Conservation (phyloP, 1,140 invertebrate genomes). For the Solenopsis fugax region DNA sequence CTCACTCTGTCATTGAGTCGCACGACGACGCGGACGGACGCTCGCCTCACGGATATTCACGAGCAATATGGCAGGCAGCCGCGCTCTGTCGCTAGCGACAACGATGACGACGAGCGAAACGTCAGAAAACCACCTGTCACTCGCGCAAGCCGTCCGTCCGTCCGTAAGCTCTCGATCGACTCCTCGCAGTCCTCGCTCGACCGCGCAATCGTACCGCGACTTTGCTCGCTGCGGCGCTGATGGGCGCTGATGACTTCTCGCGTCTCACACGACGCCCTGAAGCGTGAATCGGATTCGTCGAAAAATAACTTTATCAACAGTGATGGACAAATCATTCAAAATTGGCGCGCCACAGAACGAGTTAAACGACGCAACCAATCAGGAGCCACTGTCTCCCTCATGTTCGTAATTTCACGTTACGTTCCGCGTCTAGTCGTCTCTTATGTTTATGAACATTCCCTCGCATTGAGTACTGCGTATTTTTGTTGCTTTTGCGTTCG, state of each 20-base stretch:
- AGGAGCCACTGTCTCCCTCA: neutral
- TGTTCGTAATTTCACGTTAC: neutral
- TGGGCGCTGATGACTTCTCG: too few relatives aligned
- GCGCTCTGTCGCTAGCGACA: slow-evolving; percentile 73
- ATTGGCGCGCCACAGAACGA: too few relatives aligned
- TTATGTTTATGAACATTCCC: neutral
- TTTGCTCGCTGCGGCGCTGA: neutral
- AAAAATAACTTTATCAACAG: too few relatives aligned
- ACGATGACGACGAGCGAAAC: slow-evolving; percentile 80
- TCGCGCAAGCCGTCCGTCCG: neutral
- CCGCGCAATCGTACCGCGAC: neutral
- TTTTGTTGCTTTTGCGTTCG: neutral
- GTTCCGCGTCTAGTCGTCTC: neutral
- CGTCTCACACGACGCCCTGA: neutral
- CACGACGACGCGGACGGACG: slow-evolving; percentile 55
- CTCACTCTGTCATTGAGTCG: slow-evolving; percentile 65
- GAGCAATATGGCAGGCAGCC: slow-evolving; percentile 83
- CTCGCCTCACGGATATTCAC: slow-evolving; percentile 72
- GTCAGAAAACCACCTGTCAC: slow-evolving; percentile 84
- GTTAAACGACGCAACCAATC: slow-evolving; percentile 4
- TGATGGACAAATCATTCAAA: neutral
- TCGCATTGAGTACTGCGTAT: slow-evolving; percentile 5
- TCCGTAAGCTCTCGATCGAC: neutral
- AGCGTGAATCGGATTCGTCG: neutral
- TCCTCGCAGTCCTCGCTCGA: neutral